Conservation (phyloP, 2,888 invertebrate species). For the Cheilosia impressa region DNA sequence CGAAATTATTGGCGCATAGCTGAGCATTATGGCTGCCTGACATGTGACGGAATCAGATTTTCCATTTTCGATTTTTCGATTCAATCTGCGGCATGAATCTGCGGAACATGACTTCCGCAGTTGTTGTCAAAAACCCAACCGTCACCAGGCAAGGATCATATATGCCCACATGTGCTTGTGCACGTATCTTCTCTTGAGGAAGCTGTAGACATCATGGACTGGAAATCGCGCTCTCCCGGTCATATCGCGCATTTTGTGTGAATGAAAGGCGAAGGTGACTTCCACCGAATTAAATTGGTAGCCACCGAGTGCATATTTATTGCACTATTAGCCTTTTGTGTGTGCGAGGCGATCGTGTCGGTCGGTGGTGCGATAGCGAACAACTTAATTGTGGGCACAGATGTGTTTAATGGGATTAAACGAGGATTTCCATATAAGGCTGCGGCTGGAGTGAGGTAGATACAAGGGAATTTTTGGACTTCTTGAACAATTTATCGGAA, state of each 20-base stretch:
- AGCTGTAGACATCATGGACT: conserved; percentile 37
- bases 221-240: conserved; percentile 26
- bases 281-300: conserved; percentile 51
- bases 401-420: neutral
- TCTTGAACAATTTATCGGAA: too few relatives aligned
- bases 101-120: conserved; percentile 73
- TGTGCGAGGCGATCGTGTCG: conserved; percentile 31
- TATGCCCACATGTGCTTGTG: neutral
- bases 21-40: conserved; percentile 74
- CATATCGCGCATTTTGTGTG: conserved; percentile 17
- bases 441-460: neutral
- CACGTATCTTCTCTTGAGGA: neutral
- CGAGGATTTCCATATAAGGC: neutral
- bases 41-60: conserved; percentile 73
- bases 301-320: conserved; percentile 66
- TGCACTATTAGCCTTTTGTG: conserved; percentile 53
- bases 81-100: conserved; percentile 75
- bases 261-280: conserved; percentile 42
- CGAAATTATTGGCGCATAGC: conserved; percentile 72
- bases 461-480: too few relatives aligned
- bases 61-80: conserved; percentile 58
- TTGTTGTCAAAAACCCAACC: conserved; percentile 62
- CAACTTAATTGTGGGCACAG: conserved; percentile 68
- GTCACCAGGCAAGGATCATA: conserved; percentile 28
- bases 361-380: conserved; percentile 31